Evolutionary conservation across 2,797 vertebrate genomes (phyloP).

Genomic region (Huso huso): DNA sequence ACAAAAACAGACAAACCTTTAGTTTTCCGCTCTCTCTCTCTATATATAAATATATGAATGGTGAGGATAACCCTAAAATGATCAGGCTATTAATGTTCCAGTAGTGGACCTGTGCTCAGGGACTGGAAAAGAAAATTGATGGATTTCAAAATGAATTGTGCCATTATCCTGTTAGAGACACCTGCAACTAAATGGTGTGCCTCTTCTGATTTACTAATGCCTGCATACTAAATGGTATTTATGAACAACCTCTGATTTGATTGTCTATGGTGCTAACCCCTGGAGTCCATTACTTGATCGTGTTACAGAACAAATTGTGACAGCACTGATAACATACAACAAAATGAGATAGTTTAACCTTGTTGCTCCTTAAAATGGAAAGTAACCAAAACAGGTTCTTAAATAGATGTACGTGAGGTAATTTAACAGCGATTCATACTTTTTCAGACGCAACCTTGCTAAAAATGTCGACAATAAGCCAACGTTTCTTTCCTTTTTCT

Average conservation of each 20-base stretch:
- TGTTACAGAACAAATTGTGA: background rate
- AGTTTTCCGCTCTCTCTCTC: background rate
- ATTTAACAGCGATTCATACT: no score
- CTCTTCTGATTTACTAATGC: no score
- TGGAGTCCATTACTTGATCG: background rate
- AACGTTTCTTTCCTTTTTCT: no score
- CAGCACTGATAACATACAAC: no score
- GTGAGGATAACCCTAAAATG: constrained; percentile 3
- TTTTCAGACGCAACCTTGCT: no score
- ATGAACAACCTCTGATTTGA: constrained; percentile 7
- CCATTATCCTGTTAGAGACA: constrained; percentile 20
- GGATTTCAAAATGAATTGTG: constrained; percentile 14
- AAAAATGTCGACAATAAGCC: no score
- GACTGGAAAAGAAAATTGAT: constrained; percentile 10
- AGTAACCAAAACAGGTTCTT: no score
- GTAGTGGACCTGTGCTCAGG: background rate
- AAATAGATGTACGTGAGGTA: no score
- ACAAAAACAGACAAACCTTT: constrained; percentile 27
- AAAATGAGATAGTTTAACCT: no score
- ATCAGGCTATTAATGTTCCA: constrained; percentile 8
- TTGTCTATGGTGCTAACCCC: background rate
- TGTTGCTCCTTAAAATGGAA: no score
- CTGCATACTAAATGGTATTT: constrained; percentile 20
- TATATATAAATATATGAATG: background rate
- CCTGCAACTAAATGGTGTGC: no score